Base-by-base conservation (phyloP, 2,113 vertebrate genomes). In the Halcyon senegalensis region DNA sequence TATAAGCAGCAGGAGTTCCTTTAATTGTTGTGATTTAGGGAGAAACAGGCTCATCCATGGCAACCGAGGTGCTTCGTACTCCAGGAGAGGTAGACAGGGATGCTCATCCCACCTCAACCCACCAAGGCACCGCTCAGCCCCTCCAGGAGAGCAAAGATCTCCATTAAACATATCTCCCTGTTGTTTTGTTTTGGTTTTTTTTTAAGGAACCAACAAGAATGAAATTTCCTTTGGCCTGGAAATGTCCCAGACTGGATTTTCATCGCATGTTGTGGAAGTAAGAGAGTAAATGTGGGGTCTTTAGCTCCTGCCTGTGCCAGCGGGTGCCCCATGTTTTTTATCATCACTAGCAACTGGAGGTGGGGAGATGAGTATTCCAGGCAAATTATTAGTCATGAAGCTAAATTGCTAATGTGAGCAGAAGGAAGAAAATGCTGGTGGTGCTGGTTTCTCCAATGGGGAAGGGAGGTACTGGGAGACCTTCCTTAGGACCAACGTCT, bases 231-330 rank as follows among this genome's bases (percentile, higher is more conserved):
- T 99, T 17, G 99, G 99, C 11, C 96, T 99, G 82, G 99, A 99
- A 96, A 99, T 99, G 99, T 99, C 99, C 16, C 99, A 99, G 97
- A 99, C 99, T 0, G 99, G 99, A n/a, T 99, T 99, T 94, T 99
- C 99, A 68, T 99, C 99, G 0, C 99, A 99, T 10, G 97, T 99
- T 51, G 99, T 99, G 37, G 99, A 99, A 98, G 99, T 99, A 97
- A 98, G 98, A 76, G 50, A 5, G 14, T 43, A 93, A 89, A 70
- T 2, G 3, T 4, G 37, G 43, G 24, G 1, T 23, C 59, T 59
- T 74, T 50, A 3, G 7, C 13, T 50, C 66, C 31, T 35, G 28
- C 43, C 37, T 21, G 31, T 41, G 69, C n/a, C 31, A 41, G 23
- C 9, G 10, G 39, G n/a, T 7, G 6, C 46, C 23, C 7, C 8